These are phyloP conservation scores for Sclerodermus sp. DNA, from an alignment of 2,888 invertebrate genomes.

Conservation along the genomic window DNA sequence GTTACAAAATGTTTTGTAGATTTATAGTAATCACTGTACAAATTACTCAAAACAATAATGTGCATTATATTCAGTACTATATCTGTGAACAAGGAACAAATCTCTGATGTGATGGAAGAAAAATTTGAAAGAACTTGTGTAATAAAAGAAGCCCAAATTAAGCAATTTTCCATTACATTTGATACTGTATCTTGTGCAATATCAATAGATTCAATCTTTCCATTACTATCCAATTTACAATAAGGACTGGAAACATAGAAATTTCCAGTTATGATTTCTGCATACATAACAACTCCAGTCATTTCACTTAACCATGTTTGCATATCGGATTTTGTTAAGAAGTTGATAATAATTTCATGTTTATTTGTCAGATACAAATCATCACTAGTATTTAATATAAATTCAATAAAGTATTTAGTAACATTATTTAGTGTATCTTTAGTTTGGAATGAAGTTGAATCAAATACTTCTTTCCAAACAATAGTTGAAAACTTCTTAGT, in stretches of 20 bases:
- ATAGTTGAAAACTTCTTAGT: slow-evolving; percentile 45
- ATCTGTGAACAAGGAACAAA: slow-evolving; percentile 41
- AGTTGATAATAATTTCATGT: slow-evolving; percentile 29
- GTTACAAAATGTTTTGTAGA: slow-evolving; percentile 52
- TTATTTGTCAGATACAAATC: slow-evolving; percentile 2
- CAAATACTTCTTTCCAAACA: slow-evolving; percentile 46
- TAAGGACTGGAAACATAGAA: slow-evolving; percentile 36
- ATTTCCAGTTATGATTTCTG: slow-evolving; percentile 48
- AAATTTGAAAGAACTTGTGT: slow-evolving; percentile 40
- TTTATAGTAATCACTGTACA: slow-evolving; percentile 55
- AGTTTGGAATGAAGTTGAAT: slow-evolving; percentile 22
- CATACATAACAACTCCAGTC: slow-evolving; percentile 42
- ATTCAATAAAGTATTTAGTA: slow-evolving; percentile 39
- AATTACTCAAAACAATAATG: slow-evolving; percentile 47
- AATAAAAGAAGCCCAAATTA: slow-evolving; percentile 49
- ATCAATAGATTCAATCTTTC: slow-evolving; percentile 28
- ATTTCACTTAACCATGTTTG: slow-evolving; percentile 39
- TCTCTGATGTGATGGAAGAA: slow-evolving; percentile 22
- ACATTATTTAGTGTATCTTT: slow-evolving; percentile 32
- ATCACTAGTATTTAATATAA: slow-evolving; percentile 25
- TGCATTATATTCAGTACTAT: slow-evolving; percentile 50
- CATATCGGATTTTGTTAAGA: slow-evolving; percentile 39
- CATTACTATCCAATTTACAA: slow-evolving; percentile 29
- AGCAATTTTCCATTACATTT: slow-evolving; percentile 41
- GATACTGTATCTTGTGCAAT: slow-evolving; percentile 27